Base-by-base conservation (phyloP, 2,113 vertebrate genomes). In the Gambusia holbrooki region DNA sequence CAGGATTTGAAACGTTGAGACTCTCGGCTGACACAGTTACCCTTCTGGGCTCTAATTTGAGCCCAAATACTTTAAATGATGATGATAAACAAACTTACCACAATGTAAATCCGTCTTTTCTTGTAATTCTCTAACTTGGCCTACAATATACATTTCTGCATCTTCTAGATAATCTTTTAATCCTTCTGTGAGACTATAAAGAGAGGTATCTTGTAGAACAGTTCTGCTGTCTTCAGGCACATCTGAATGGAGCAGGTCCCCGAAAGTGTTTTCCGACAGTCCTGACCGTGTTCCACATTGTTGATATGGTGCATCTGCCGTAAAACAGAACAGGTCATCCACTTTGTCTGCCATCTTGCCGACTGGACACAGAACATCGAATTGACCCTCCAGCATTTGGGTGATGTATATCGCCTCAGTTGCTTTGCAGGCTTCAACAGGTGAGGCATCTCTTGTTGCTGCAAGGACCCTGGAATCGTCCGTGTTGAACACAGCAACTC, bases 11-110 rank as follows among this genome's bases (percentile, higher is more conserved):
- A 54, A 22, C 1, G 22, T 5, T 58, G 1, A n/a, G n/a, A n/a
- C 22, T n/a, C 51, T n/a, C 22, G n/a, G 17, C 22, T 11, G 25
- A n/a, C 51, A 22, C 51, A 3, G 5, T 9, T n/a, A 58, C 19
- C 2, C 51, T 25, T 9, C 51, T 5, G 15, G 3, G 15, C 14
- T 54, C 22, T 54, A 54, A 58, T 58, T 11, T 10, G 7, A 17
- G 3, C 17, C 22, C 8, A 58, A 58, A n/a, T 6, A n/a, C 19
- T 25, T 25, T n/a, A 25, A n/a, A 58, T 58, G 42, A 62, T 25
- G 32, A 70, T 29, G 15, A 27, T 48, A 8, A 54, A n/a, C 0
- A 22, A 65, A 88, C 88, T 82, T 64, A 91, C 90, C 83, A 10
- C 42, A 66, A n/a, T 32, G 61, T 58, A 58, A 69, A 19, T 77